Base-by-base conservation (phyloP, 2,797 vertebrate species). In the Melanotaenia parkinsoni region DNA sequence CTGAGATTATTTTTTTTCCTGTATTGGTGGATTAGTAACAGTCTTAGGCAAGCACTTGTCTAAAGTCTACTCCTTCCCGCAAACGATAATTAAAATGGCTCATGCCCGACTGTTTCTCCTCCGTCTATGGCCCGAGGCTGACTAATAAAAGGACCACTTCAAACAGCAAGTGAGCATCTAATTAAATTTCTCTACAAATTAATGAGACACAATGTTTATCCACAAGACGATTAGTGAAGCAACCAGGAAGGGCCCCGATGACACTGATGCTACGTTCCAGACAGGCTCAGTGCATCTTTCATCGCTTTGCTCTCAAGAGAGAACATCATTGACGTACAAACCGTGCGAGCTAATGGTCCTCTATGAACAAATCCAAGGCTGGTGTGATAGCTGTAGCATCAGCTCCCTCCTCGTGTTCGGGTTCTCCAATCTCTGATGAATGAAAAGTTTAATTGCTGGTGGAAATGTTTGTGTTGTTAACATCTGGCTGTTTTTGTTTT, bases 131-230 rank as follows among this genome's bases (percentile, higher is more conserved):
- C 89, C 85, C 0, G 20, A 53, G 72, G 88, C 73, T 51, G 7
- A 37, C 26, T 45, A 59, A 76, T 85, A 88, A 38, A 82, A 79
- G 64, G 54, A 60, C 76, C 72, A 84, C 83, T 87, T 88, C 86
- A 87, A 90, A 91, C 79, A 72, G 79, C 67, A 58, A 87, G 76
- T 45, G 45, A 77, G 83, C 72, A 70, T 80, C 88, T 90, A 91
- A 92, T 92, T 88, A 80, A 80, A 90, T 86, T 86, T 82, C 78
- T 65, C 54, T 54, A 50, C 71, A 86, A 90, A 90, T 89, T 80
- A 86, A 86, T 86, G 79, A 84, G 87, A 83, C 61, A 59, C 69
- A 61, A 28, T 87, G 82, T 83, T 87, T 76, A 70, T 82, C 68
- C 6, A 8, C 63, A 62, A 79, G 79, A 72, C 50, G 24, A 87